Base-by-base conservation (phyloP, 2,888 invertebrate species). In the Phrixothrix hirtus region DNA sequence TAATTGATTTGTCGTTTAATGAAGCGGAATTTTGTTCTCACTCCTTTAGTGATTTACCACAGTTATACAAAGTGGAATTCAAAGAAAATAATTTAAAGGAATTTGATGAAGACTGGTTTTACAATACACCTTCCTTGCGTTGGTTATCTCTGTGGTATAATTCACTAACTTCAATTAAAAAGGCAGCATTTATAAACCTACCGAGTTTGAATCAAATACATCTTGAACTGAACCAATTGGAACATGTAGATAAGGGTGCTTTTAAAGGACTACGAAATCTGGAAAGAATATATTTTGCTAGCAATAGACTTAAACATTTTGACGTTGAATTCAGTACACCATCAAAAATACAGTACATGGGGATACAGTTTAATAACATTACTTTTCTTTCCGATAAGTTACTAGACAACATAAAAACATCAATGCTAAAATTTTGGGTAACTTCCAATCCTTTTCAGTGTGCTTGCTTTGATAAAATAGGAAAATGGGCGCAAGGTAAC, bases 101-200 rank as follows among this genome's bases (percentile, higher is more conserved):
- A 3, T 36, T 36, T 10, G 36, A 36, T 9, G 17, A 36, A 21
- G 11, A 36, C 2, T 36, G 36, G 36, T 36, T 36, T 21, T 15
- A 11, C 12, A 11, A 11, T n/a, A 36, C 36, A 2, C 36, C 36
- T 2, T 17, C 11, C 1, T 36, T 36, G 12, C 17, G 17, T 7
- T 4, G 10, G 2, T 10, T 36, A 9, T 36, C 11, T n/a, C n/a
- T 36, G 21, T 1, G 17, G 3, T 12, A 36, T 3, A 36, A 36
- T 10, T 2, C 6, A 4, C 4, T 36, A 12, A 2, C n/a, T 11
- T 6, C 2, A 1, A 25, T 36, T 25, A 7, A 9, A n/a, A 36
- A 25, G n/a, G 36, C 2, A 2, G 36, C 25, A 2, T 36, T 36
- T 25, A 17, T 17, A 2, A 36, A 17, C 2, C 21, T 36, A 11